Evolutionary conservation across 1,140 invertebrate genomes (phyloP).

Genomic region (Drusus annulatus): DNA sequence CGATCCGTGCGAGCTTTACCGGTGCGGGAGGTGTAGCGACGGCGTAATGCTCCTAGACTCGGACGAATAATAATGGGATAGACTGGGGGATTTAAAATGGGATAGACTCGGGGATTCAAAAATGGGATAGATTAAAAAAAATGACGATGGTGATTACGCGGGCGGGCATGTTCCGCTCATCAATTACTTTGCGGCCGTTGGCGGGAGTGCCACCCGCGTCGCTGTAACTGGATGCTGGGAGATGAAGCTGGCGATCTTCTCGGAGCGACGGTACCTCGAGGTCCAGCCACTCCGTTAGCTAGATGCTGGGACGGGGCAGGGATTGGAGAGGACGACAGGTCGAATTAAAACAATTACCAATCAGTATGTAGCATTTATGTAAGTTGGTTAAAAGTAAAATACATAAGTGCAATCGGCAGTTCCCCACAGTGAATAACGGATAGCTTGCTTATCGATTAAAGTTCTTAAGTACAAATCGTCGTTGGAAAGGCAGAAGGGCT

Average conservation of each 20-base stretch:
- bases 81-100: neutral
- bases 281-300: neutral
- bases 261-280: neutral
- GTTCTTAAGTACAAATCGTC: too few relatives aligned
- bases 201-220: conserved; percentile 51
- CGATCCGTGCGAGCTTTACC: neutral
- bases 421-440: too few relatives aligned
- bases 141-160: conserved; percentile 53
- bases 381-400: too few relatives aligned
- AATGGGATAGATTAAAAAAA: conserved; percentile 40
- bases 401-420: too few relatives aligned
- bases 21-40: neutral
- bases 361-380: too few relatives aligned
- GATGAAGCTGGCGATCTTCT: too few relatives aligned
- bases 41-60: neutral
- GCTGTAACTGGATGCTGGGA: conserved; percentile 28
- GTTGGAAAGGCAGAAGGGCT: too few relatives aligned
- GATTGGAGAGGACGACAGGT: too few relatives aligned
- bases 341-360: too few relatives aligned
- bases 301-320: too few relatives aligned
- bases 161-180: conserved; percentile 55
- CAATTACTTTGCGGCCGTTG: conserved; percentile 52
- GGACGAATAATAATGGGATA: conserved; percentile 20
- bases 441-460: too few relatives aligned
- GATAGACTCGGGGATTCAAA: conserved; percentile 14